phyloP scores from a whole-genome alignment of 2,888 invertebrate species.

The Meliscaeva auricollis region DNA sequence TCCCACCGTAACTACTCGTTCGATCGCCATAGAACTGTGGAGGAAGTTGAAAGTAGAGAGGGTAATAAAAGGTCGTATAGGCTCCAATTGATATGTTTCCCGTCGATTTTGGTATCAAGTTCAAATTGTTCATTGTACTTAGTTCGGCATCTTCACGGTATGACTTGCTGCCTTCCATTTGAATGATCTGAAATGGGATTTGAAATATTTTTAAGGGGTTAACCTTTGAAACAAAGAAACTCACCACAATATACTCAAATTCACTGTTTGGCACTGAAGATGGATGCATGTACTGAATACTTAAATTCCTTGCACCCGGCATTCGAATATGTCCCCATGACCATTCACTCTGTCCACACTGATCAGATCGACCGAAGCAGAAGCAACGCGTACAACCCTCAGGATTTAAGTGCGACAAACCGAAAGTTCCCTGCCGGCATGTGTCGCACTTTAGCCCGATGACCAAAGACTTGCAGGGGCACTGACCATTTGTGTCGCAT shows the following conservation, averaged over 20 bases:
- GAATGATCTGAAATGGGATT: constrained; percentile 76
- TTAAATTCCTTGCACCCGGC: constrained; percentile 85
- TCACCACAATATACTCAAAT: constrained; percentile 83
- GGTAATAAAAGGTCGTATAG: constrained; percentile 81
- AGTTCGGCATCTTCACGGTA: constrained; percentile 84
- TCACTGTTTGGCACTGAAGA: constrained; percentile 80
- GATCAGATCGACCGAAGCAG: constrained; percentile 94
- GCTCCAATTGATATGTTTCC: constrained; percentile 84
- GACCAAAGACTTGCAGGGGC: constrained; percentile 96
- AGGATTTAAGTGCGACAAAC: constrained; percentile 90
- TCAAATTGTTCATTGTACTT: constrained; percentile 86
- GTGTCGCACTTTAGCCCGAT: constrained; percentile 92
- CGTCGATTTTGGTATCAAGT: constrained; percentile 87
- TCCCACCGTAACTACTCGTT: constrained; percentile 96
- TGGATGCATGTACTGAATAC: constrained; percentile 81
- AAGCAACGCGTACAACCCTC: constrained; percentile 97
- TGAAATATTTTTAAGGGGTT: background rate
- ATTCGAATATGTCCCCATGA: constrained; percentile 92
- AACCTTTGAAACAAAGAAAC: background rate
- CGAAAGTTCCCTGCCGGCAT: constrained; percentile 94
- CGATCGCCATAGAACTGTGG: constrained; percentile 93
- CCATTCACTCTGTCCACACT: constrained; percentile 92
- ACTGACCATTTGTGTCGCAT: constrained; percentile 91
- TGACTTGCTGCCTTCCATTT: constrained; percentile 82
- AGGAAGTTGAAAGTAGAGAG: constrained; percentile 87